Base-by-base conservation (phyloP, 2,888 invertebrate genomes). In the Pammene aurita region DNA sequence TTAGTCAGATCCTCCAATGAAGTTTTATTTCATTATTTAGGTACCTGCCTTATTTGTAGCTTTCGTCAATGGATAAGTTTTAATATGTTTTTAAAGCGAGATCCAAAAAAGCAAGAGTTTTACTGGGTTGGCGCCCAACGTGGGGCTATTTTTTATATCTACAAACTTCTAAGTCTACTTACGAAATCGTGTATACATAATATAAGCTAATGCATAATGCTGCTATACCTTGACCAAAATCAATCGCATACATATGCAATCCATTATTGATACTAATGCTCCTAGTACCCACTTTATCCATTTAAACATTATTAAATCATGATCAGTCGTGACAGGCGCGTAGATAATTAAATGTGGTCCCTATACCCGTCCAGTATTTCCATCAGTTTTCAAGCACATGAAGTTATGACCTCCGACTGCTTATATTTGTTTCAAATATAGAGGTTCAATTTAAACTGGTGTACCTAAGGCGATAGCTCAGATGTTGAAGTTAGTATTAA, bases 221-320 rank as follows among this genome's bases (percentile, higher is more conserved):
- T 14, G 7, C 16, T 16, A 48, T 16, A n/a, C 48, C 10, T 50
- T 5, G 18, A 7, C 50, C 18, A 18, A 50, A 50, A 41, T 38
- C 50, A 50, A 26, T 62, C 41, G 38, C 14, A 61, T 16, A 50
- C 16, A 26, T 26, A 52, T 41, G 35, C 16, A 50, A 62, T 57
- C 69, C 72, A 84, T 84, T 82, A 83, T 83, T 79, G 79, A 82
- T 78, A 75, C 71, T 71, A 70, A 66, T 74, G 73, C 73, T 70
- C 73, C 69, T 26, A 70, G 75, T 79, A 84, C 83, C 77, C 75
- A 75, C 75, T 79, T 83, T 84, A 86, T 86, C 84, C 85, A 84
- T 85, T 87, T 81, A 79, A 77, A 71, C 78, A 82, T 86, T 84
- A 85, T 84, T 83, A 80, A 88, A 86, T 85, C 85, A 84, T 81